Base-by-base conservation (phyloP, 1,140 invertebrate genomes). In the Elymnias hypermnestra region DNA sequence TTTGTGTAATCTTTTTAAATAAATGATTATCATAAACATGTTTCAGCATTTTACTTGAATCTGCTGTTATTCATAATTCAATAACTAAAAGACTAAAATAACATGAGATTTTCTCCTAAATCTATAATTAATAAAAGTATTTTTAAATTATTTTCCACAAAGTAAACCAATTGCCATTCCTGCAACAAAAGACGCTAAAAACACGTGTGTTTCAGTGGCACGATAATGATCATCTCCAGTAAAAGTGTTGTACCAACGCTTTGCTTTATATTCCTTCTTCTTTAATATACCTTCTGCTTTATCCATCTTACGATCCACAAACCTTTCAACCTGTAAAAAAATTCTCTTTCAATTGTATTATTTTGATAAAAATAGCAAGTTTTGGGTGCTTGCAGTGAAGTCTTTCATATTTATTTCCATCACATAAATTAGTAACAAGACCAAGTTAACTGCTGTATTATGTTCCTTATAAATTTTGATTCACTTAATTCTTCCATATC, bases 301-400 rank as follows among this genome's bases (percentile, higher is more conserved):
- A 63, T 94, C 91, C 45, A 94, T 44, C 87, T 94, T 94, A 40
- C 89, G 90, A 73, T 94, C 93, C 43, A 94, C 89, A 88, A 87
- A 94, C 77, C 91, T 88, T 69, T 92, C 92, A 42, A 93, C 88
- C 92, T 94, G 79, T 42, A 90, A 90, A 58, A 83, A 83, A 57
- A 43, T 25, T 40, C 29, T 29, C 6, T 19, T 36, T 47, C 7
- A 18, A n/a, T n/a, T n/a, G n/a, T n/a, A n/a, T n/a, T n/a, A n/a
- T n/a, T n/a, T n/a, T n/a, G n/a, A n/a, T n/a, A n/a, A n/a, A n/a
- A n/a, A n/a, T n/a, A n/a, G n/a, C n/a, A n/a, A n/a, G n/a, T n/a
- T n/a, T n/a, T n/a, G n/a, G n/a, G n/a, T n/a, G n/a, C n/a, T n/a
- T n/a, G n/a, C n/a, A n/a, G n/a, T n/a, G n/a, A n/a, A n/a, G n/a